Percentiles rank a stretch among this genome's conserved stretches.
phyloP scores from a whole-genome alignment of 2,888 invertebrate species.

The Corythucha ciliata region DNA sequence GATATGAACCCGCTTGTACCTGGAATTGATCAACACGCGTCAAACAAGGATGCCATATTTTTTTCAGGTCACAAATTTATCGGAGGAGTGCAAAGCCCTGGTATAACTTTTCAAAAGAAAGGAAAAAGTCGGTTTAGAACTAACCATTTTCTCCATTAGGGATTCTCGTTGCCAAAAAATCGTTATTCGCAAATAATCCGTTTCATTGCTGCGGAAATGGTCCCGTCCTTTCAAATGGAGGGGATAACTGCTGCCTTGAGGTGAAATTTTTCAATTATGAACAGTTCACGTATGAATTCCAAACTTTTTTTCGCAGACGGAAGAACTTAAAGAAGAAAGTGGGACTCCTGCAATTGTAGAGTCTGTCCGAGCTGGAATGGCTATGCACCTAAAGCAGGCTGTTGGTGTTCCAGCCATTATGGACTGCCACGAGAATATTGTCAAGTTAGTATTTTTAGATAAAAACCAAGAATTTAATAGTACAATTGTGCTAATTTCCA shows the following conservation, averaged over 20 bases:
- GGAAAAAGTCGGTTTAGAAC: no score
- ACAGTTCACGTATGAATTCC: neutral
- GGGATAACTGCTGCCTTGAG: no score
- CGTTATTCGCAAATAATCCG: constrained; percentile 45
- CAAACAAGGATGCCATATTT: constrained; percentile 79
- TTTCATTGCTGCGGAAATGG: constrained; percentile 50
- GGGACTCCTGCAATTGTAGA: constrained; percentile 69
- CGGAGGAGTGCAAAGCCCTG: constrained; percentile 81
- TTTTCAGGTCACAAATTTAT: constrained; percentile 85
- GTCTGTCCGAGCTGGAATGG: constrained; percentile 73
- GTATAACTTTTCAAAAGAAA: no score
- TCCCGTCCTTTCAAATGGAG: no score
- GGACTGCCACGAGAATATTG: constrained; percentile 60
- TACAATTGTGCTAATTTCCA: constrained; percentile 41
- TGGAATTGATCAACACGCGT: constrained; percentile 58
- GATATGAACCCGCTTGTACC: constrained; percentile 74
- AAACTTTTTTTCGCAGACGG: constrained; percentile 42
- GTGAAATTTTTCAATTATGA: constrained; percentile 37
- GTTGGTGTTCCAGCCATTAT: constrained; percentile 64
- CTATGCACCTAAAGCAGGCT: constrained; percentile 74
- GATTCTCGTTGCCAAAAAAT: constrained; percentile 55
- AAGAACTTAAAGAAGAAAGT: constrained; percentile 61
- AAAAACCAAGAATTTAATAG: neutral
- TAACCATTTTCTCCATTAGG: constrained; percentile 42
- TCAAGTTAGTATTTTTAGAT: constrained; percentile 47